Conservation (phyloP, 2,113 vertebrate genomes). For the Mionectes macconnelli region DNA sequence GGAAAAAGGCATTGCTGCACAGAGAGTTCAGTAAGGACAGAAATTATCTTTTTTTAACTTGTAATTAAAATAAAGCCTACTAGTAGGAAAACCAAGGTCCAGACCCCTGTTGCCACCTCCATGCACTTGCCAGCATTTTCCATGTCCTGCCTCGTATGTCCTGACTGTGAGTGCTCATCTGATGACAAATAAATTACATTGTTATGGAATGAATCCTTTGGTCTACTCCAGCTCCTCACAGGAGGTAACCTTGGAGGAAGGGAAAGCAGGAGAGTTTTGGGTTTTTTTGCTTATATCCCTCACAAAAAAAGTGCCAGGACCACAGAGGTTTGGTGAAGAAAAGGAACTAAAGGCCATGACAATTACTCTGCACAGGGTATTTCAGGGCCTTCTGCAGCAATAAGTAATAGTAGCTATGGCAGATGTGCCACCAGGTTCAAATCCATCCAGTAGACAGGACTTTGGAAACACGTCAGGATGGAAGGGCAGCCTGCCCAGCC, state of each 20-base stretch:
- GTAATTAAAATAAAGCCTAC: not conserved
- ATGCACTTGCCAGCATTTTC: not conserved
- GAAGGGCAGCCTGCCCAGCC: slow-evolving; percentile 3
- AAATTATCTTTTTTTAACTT: not conserved
- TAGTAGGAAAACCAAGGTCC: not conserved
- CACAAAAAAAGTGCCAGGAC: not conserved
- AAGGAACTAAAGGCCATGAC: not conserved
- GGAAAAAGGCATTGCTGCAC: not conserved
- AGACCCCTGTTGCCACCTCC: not conserved
- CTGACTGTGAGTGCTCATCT: not conserved
- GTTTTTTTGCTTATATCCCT: not conserved
- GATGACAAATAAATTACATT: not conserved
- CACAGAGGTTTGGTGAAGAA: not conserved
- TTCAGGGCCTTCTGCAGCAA: not conserved
- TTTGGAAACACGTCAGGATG: not conserved
- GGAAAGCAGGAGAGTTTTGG: not conserved
- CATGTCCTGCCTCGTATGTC: not conserved
- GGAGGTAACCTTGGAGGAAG: not conserved
- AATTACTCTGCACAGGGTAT: not conserved
- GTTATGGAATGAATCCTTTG: not conserved
- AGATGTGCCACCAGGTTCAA: not conserved
- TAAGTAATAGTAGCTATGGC: not conserved
- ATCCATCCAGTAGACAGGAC: not conserved
- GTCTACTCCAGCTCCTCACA: not conserved
- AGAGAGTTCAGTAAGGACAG: not conserved